A percentile compares a stretch with the other conserved stretches of the same genome.
phyloP scores from a whole-genome alignment of 1,140 invertebrate genomes.

The Amphibalanus amphitrite region DNA sequence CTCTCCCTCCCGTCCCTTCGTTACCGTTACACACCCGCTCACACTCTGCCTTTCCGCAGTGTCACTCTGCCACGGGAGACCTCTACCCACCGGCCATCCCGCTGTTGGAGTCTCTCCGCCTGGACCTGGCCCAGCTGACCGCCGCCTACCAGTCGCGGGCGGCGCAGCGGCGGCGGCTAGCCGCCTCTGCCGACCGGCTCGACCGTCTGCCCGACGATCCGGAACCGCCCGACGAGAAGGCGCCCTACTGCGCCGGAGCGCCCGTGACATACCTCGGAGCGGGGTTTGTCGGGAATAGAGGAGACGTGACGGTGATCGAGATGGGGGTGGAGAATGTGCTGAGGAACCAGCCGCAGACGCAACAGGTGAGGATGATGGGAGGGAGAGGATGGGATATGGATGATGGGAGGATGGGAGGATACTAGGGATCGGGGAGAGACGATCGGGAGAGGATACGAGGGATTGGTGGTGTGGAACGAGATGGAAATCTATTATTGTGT shows the following conservation, averaged over 20 bases:
- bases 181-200: too few relatives aligned
- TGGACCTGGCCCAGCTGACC: slow-evolving; percentile 21
- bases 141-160: slow-evolving; percentile 27
- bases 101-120: slow-evolving; percentile 12
- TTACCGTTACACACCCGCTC: too few relatives aligned
- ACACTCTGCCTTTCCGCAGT: slow-evolving; percentile 11
- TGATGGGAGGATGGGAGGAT: too few relatives aligned
- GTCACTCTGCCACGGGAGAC: slow-evolving; percentile 11
- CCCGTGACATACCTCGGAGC: slow-evolving; percentile 11
- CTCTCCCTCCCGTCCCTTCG: too few relatives aligned
- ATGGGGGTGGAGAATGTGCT: slow-evolving; percentile 29
- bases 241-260: background rate
- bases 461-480: too few relatives aligned
- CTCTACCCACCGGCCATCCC: slow-evolving; percentile 13
- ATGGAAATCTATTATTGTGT: too few relatives aligned
- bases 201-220: background rate
- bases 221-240: background rate
- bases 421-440: too few relatives aligned
- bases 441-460: too few relatives aligned
- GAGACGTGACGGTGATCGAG: slow-evolving; percentile 37
- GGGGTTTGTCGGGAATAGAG: slow-evolving; percentile 19
- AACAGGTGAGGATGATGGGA: too few relatives aligned
- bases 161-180: slow-evolving; percentile 8
- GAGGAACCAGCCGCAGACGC: slow-evolving; percentile 20
- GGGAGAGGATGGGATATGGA: too few relatives aligned